These are phyloP conservation scores for Struthio camelus DNA, from an alignment of 2,113 vertebrate species.

Conservation along the genomic window DNA sequence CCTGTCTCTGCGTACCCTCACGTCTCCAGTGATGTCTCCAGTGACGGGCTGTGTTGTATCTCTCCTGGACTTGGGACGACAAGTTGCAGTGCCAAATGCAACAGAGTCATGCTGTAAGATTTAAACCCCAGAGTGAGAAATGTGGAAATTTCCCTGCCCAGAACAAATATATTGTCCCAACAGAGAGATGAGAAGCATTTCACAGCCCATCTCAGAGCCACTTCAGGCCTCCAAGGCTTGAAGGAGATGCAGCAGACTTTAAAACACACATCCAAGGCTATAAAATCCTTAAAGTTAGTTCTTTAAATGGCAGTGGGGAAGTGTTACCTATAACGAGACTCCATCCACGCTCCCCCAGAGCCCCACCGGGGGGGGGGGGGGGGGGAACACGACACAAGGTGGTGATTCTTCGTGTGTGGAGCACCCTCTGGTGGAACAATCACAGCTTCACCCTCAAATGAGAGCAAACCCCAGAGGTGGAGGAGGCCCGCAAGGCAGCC, in stretches of 20 bases:
- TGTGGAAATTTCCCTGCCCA: rapidly evolving
- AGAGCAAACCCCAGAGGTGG: rapidly evolving
- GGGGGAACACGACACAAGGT: too few species aligned
- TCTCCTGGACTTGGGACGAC: too few species aligned
- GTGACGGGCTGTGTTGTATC: too few species aligned
- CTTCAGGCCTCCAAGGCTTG: background rate
- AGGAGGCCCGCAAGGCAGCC: too few species aligned
- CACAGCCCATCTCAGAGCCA: background rate
- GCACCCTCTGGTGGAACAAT: slow-evolving; percentile 54
- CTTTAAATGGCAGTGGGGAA: rapidly evolving
- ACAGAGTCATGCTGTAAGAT: too few species aligned
- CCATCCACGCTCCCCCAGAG: background rate
- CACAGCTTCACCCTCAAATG: rapidly evolving
- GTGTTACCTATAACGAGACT: rapidly evolving
- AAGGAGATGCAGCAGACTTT: background rate
- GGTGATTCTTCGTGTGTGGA: background rate
- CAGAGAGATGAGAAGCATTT: background rate
- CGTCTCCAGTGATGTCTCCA: too few species aligned
- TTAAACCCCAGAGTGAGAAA: background rate
- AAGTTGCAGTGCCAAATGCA: too few species aligned
- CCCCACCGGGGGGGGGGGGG: too few species aligned
- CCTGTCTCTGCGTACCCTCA: too few species aligned
- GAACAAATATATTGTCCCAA: rapidly evolving
- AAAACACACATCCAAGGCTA: rapidly evolving
- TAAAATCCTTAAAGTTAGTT: rapidly evolving